Base-by-base conservation (phyloP, 1,140 invertebrate species). In the Ceratosolen fusciceps region DNA sequence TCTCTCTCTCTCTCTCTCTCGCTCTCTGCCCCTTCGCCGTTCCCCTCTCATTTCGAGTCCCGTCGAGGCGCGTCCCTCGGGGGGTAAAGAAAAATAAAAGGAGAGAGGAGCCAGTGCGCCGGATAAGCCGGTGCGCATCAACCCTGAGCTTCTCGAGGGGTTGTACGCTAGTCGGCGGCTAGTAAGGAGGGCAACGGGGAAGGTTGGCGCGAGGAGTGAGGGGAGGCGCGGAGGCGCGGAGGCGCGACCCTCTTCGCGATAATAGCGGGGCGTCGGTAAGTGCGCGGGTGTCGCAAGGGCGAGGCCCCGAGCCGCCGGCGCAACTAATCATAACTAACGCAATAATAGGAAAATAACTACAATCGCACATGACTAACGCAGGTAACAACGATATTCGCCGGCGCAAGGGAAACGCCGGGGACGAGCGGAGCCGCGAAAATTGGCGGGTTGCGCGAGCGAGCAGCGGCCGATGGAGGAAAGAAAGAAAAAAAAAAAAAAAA, bases 281-380 rank as follows among this genome's bases (percentile, higher is more conserved):
- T 26, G 58, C 14, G 71, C 52, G 71, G 29, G 47, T 37, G 47
- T 65, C 52, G 29, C 49, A 34, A 34, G 52, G 71, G 67, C 19
- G 60, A 65, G 14, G 60, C 31, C 31, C 31, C 19, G 31, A 10
- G 34, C 58, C 1, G 19, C 19, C 58, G 29, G 26, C 67, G 26
- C 76, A 60, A 62, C 76, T 78, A 78, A 78, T 72, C 76, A 56
- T 52, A 78, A 72, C 76, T 78, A 78, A 60, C 76, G 77, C 70
- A 67, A 54, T 49, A 58, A 73, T 47, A 39, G 58, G 58, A 62
- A 65, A 79, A 54, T 67, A 79, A 79, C 70, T 73, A 73, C 77
- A 43, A 79, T 79, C 77, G 70, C 77, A 65, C 76, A 72, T 72
- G 67, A 78, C 76, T 72, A 67, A 73, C 77, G 77, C 70, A 67